Conservation (phyloP, 2,113 vertebrate genomes). For the Arizona elegans region DNA sequence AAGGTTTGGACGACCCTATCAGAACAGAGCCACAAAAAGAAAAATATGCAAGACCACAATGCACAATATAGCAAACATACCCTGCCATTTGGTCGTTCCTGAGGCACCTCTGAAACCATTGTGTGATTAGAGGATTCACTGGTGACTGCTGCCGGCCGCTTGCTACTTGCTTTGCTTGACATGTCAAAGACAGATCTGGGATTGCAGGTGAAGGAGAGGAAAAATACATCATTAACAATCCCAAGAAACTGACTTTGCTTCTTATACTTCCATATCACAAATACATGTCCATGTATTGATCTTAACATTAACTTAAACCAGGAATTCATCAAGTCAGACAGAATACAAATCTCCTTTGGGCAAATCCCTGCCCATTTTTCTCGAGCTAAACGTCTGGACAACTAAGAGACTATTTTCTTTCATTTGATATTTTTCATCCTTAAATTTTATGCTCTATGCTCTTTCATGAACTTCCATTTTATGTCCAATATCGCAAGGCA, state of each 20-base stretch:
- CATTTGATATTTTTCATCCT: neutral
- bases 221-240: neutral
- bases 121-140: conserved; percentile 72
- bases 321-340: neutral
- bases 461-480: neutral
- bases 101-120: conserved; percentile 81
- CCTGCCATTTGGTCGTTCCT: conserved; percentile 74
- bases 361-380: neutral
- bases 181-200: conserved; percentile 77
- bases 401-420: neutral
- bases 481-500: fast-evolving
- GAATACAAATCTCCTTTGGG: neutral
- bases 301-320: neutral
- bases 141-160: conserved; percentile 60
- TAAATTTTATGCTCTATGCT: neutral
- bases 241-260: neutral
- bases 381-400: neutral
- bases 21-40: neutral
- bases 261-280: fast-evolving
- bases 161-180: conserved; percentile 78
- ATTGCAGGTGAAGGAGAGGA: conserved; percentile 19
- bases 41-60: neutral
- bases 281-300: fast-evolving
- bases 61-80: conserved; percentile 62
- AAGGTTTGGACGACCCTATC: neutral